Conservation (phyloP, 1,140 invertebrate genomes). For the Drosophila bocki region DNA sequence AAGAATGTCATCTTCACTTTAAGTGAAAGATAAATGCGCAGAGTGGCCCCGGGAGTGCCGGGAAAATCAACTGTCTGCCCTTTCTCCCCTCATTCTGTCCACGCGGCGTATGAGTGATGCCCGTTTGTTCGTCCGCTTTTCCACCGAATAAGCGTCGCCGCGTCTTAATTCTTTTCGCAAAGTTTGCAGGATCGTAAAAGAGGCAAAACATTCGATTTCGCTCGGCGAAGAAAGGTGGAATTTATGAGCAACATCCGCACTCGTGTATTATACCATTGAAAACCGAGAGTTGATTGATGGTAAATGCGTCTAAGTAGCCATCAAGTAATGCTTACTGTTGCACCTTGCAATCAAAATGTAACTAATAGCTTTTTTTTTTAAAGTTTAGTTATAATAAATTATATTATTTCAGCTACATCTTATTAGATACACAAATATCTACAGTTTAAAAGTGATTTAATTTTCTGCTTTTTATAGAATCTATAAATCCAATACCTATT, state of each 20-base stretch:
- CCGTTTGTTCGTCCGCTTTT: constrained; percentile 45
- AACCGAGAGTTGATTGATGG: constrained; percentile 48
- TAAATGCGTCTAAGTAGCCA: constrained; percentile 36
- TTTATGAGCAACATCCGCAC: constrained; percentile 48
- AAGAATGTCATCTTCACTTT: constrained; percentile 85
- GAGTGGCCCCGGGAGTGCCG: constrained; percentile 45
- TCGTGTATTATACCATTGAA: constrained; percentile 47
- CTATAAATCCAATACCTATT: background rate
- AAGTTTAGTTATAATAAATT: background rate
- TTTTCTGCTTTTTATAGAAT: background rate
- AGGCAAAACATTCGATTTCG: constrained; percentile 46
- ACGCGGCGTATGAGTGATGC: constrained; percentile 70
- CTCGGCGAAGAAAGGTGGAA: constrained; percentile 45
- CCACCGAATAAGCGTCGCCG: constrained; percentile 10
- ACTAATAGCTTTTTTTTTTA: background rate
- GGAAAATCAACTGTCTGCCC: constrained; percentile 62
- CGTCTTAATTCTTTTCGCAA: constrained; percentile 43
- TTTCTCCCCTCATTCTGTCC: constrained; percentile 54
- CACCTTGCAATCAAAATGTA: background rate
- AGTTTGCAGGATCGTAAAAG: constrained; percentile 16
- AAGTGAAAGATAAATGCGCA: constrained; percentile 84
- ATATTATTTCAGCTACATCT: too few species aligned
- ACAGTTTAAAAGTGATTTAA: background rate
- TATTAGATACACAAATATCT: background rate
- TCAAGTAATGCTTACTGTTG: background rate